These are phyloP conservation scores for Aselliscus stoliczkanus DNA, from an alignment of 2,797 vertebrate species.

Conservation along the genomic window DNA sequence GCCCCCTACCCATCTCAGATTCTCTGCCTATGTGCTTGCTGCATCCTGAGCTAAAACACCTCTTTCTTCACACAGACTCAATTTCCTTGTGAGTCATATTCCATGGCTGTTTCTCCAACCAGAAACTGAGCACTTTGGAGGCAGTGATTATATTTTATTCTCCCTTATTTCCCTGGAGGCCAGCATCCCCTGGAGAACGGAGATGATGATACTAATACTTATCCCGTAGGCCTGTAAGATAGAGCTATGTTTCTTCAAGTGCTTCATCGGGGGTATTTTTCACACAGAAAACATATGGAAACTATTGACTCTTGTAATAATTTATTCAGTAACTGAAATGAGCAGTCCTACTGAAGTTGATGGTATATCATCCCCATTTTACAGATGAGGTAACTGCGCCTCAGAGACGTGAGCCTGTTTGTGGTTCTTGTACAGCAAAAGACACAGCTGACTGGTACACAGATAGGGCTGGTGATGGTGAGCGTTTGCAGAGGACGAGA, in stretches of 20 bases:
- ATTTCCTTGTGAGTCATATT: not conserved
- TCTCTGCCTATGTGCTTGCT: accelerated
- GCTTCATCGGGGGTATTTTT: not conserved
- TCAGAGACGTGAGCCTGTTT: not conserved
- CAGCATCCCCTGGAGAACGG: not conserved
- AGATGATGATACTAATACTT: not conserved
- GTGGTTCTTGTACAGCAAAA: not conserved
- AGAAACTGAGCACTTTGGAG: not conserved
- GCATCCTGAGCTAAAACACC: accelerated
- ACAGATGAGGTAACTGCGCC: not conserved
- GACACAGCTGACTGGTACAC: accelerated
- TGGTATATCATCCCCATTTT: not conserved
- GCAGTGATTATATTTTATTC: not conserved
- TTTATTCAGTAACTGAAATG: not conserved
- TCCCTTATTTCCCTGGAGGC: not conserved
- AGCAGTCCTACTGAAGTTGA: not conserved
- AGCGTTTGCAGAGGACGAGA: not conserved
- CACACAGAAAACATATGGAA: not conserved
- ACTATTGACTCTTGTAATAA: not conserved
- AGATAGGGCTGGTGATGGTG: no score
- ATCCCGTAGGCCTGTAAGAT: not conserved
- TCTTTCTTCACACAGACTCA: not conserved
- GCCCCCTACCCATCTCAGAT: no score
- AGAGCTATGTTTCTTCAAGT: not conserved
- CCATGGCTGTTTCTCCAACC: not conserved